These are phyloP conservation scores for Drosophila seclusa DNA, from an alignment of 2,888 invertebrate species.

Conservation along the genomic window DNA sequence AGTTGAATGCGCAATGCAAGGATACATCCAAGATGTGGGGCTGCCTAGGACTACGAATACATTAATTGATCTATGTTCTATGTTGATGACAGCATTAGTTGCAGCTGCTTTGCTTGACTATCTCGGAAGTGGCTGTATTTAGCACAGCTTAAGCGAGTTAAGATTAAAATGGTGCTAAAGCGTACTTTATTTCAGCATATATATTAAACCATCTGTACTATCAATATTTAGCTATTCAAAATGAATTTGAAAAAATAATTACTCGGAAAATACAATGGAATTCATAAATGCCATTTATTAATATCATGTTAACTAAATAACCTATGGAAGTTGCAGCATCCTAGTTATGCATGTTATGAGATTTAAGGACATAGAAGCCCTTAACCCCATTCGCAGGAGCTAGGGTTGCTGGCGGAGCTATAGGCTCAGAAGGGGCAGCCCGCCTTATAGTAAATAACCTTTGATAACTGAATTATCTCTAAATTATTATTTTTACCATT, in stretches of 20 bases:
- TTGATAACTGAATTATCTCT: neutral
- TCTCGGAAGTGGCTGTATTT: neutral
- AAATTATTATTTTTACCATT: neutral
- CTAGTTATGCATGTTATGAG: too few relatives aligned
- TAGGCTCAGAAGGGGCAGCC: too few relatives aligned
- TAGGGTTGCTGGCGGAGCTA: too few relatives aligned
- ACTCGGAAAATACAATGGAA: neutral
- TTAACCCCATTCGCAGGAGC: too few relatives aligned
- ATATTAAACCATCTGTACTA: neutral
- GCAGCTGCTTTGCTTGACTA: neutral
- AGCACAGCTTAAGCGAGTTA: neutral
- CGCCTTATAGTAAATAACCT: neutral
- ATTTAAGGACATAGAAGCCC: too few relatives aligned
- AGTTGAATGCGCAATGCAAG: slow-evolving; percentile 40
- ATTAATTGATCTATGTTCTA: neutral
- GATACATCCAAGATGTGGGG: slow-evolving; percentile 29
- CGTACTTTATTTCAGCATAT: neutral
- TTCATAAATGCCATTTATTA: neutral
- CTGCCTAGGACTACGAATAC: neutral
- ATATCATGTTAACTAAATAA: neutral
- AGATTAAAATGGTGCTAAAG: neutral
- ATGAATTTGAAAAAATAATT: neutral
- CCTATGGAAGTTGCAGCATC: too few relatives aligned
- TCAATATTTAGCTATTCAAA: neutral
- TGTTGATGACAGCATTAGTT: neutral